These are phyloP conservation scores for Diabrotica undecimpunctata DNA, from an alignment of 1,140 invertebrate genomes.

Conservation along the genomic window DNA sequence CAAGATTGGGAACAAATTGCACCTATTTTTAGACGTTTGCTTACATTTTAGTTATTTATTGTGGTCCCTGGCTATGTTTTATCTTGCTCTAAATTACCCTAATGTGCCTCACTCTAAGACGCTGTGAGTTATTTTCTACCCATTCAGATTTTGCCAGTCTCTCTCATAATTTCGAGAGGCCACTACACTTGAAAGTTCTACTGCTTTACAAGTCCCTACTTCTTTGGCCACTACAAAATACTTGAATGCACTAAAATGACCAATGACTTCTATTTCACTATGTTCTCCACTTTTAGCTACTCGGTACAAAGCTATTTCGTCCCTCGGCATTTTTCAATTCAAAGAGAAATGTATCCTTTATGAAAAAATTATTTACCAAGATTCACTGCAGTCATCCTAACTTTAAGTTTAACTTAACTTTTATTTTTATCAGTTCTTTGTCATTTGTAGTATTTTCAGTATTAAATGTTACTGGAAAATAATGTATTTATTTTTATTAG, in stretches of 20 bases:
- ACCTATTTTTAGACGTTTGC: conserved; percentile 21
- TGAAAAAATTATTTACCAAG: too few species aligned
- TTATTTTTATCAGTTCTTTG: too few species aligned
- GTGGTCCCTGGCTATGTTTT: conserved; percentile 15
- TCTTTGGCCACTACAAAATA: conserved; percentile 12
- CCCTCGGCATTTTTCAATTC: neutral
- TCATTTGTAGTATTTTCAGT: too few species aligned
- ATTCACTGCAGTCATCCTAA: too few species aligned
- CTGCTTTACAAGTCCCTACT: conserved; percentile 11
- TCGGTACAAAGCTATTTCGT: neutral
- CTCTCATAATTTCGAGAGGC: conserved; percentile 15
- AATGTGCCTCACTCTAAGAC: conserved; percentile 17
- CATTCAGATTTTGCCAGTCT: conserved; percentile 8
- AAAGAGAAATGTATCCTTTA: too few species aligned
- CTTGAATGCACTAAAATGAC: conserved; percentile 16
- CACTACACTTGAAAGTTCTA: conserved; percentile 14
- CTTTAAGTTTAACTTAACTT: too few species aligned
- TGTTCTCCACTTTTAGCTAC: conserved; percentile 4
- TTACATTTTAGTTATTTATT: conserved; percentile 20
- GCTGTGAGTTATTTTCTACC: conserved; percentile 19
- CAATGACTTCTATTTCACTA: conserved; percentile 12
- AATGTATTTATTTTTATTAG: too few species aligned
- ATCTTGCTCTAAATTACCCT: conserved; percentile 20
- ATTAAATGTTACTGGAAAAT: too few species aligned
- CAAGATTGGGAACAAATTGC: conserved; percentile 17